Base-by-base conservation (phyloP, 2,113 vertebrate species). In the Rhegmatorhina hoffmannsi region DNA sequence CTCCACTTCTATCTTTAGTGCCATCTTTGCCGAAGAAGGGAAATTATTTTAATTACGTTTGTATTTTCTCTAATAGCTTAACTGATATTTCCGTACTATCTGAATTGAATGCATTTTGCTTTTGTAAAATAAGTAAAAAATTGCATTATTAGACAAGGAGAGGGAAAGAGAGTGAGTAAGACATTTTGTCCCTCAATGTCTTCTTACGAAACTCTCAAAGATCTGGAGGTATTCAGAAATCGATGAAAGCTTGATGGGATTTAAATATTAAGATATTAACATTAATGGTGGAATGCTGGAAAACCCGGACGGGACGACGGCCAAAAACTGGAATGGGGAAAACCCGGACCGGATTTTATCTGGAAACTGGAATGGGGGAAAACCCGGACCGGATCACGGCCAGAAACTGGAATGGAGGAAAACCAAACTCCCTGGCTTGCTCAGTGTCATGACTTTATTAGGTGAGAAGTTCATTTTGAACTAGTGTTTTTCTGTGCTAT, bases 221-320 rank as follows among this genome's bases (percentile, higher is more conserved):
- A 90, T 84, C 52, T 79, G 47, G 29, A 83, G 62, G 60, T 97
- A 96, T 95, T 97, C 95, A 96, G 95, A 96, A 95, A 97, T 95
- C 4, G 8, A 89, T 94, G 84, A 90, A 97, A 97, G 95, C 5
- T 88, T 94, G 94, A 97, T 97, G 75, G 79, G 92, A 97, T 97
- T 97, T 96, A 97, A 97, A 97, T 98, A 98, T 96, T 97, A 96
- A 98, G 97, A 97, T 40, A 40, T 43, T 43, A 43, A 43, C 40
- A 43, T 43, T 43, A 43, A 43, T 43, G 40, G 40, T 43, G 40
- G 40, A 14, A 43, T 43, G 13, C 40, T 43, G 14, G 40, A 43
- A 43, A 43, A 43, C 40, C 40, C 14, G 40, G 40, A 43, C 40
- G 12, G 40, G 40, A 43, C 15, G 14, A 40, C 13, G 12, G 40